phyloP scores from a whole-genome alignment of 2,888 invertebrate genomes.

The Chrysolina oricalcia region DNA sequence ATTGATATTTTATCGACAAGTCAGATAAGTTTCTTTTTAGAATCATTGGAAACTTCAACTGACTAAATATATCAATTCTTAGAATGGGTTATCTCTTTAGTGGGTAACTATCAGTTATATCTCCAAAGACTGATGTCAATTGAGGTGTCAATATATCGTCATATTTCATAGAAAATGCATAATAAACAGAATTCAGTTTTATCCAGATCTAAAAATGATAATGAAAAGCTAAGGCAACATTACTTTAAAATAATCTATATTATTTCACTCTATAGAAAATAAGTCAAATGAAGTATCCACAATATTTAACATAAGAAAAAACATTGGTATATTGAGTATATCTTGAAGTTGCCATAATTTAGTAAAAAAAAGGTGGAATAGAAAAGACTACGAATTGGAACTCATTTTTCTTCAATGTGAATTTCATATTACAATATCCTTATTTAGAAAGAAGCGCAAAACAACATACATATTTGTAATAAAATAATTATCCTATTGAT shows the following conservation, averaged over 20 bases:
- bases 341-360: slow-evolving; percentile 40
- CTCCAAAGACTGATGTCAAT: too few relatives aligned
- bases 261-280: slow-evolving; percentile 49
- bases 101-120: too few relatives aligned
- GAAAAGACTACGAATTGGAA: slow-evolving; percentile 40
- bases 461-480: slow-evolving; percentile 58
- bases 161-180: too few relatives aligned
- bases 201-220: background rate
- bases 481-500: slow-evolving; percentile 77
- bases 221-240: slow-evolving; percentile 36
- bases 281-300: slow-evolving; percentile 47
- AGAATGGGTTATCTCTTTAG: too few relatives aligned
- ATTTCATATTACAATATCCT: slow-evolving; percentile 61
- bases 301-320: slow-evolving; percentile 36
- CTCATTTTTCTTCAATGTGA: slow-evolving; percentile 51
- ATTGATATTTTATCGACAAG: too few relatives aligned
- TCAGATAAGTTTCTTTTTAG: too few relatives aligned
- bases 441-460: slow-evolving; percentile 71
- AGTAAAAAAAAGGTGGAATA: slow-evolving; percentile 35
- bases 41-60: too few relatives aligned
- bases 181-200: background rate
- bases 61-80: too few relatives aligned
- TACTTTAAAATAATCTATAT: slow-evolving; percentile 51
- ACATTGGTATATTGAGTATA: slow-evolving; percentile 32
- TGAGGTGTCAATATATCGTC: too few relatives aligned